phyloP scores from a whole-genome alignment of 2,888 invertebrate species.

The Pristionchus entomophagus region DNA sequence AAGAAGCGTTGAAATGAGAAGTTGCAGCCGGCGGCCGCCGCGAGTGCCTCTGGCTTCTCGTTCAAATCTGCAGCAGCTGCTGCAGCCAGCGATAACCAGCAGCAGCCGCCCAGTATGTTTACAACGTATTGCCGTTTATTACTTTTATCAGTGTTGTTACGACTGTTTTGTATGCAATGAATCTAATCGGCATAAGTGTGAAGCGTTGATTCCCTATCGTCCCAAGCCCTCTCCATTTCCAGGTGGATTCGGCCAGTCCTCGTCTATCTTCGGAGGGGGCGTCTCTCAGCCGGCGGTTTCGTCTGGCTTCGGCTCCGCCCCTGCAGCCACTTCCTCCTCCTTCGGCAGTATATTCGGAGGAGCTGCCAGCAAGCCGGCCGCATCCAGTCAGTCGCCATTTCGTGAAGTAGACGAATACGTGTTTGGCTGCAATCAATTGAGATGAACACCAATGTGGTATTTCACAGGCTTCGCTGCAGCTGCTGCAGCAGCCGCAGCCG shows the following conservation, averaged over 20 bases:
- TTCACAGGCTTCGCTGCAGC: conserved; percentile 38
- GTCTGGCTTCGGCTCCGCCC: not conserved
- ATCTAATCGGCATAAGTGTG: not conserved
- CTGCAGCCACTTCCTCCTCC: not conserved
- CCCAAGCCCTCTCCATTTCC: too few relatives aligned
- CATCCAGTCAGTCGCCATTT: too few relatives aligned
- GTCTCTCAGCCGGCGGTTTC: not conserved
- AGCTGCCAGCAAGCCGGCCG: not conserved
- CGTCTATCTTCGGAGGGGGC: not conserved
- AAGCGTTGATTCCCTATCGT: not conserved
- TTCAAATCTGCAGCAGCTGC: conserved; percentile 39
- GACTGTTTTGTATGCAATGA: too few relatives aligned
- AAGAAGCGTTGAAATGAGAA: too few relatives aligned
- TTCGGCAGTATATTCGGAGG: conserved; percentile 2
- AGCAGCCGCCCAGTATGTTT: not conserved
- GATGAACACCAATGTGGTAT: too few relatives aligned
- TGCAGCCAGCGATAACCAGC: not conserved
- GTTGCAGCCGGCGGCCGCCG: not conserved
- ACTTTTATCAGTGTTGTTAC: too few relatives aligned
- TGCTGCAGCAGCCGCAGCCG: conserved; percentile 44
- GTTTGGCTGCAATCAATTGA: too few relatives aligned
- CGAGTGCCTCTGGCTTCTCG: conserved; percentile 27
- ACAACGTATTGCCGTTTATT: not conserved
- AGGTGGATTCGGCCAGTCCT: not conserved
- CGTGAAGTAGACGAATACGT: too few relatives aligned